These are phyloP conservation scores for Drosophila neotestacea DNA, from an alignment of 2,888 invertebrate genomes.

Conservation along the genomic window DNA sequence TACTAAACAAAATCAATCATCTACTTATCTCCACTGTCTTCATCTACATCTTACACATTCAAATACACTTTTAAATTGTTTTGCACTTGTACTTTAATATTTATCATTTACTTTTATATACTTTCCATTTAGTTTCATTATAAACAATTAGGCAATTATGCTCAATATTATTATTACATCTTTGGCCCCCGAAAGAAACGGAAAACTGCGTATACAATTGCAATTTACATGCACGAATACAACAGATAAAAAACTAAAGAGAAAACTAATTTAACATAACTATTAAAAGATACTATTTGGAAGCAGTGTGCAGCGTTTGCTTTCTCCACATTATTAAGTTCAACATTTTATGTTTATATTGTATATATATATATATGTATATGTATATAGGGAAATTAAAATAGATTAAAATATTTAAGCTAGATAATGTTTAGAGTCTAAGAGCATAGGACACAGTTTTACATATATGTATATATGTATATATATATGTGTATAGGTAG, in stretches of 20 bases:
- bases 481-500: constrained; percentile 39
- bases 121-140: constrained; percentile 37
- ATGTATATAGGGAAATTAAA: constrained; percentile 44
- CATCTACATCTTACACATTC: constrained; percentile 9
- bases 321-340: constrained; percentile 31
- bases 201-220: constrained; percentile 64
- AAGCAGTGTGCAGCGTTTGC: constrained; percentile 50
- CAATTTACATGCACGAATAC: constrained; percentile 63
- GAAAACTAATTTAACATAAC: constrained; percentile 18
- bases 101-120: constrained; percentile 49
- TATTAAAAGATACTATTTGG: constrained; percentile 40
- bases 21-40: neutral
- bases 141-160: constrained; percentile 48
- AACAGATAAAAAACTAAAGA: constrained; percentile 20
- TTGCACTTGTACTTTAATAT: constrained; percentile 59
- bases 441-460: constrained; percentile 67
- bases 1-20: constrained; percentile 44
- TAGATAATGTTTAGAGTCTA: constrained; percentile 65
- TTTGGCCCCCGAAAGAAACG: constrained; percentile 85
- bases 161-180: constrained; percentile 45
- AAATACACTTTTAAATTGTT: constrained; percentile 37
- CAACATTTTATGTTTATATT: constrained; percentile 64
- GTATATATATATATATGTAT: constrained; percentile 20
- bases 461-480: constrained; percentile 47
- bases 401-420: constrained; percentile 62